A percentile compares a stretch with the other conserved stretches of the same genome.
Conservation (phyloP, 2,888 invertebrate genomes). For the Teleogryllus oceanicus region DNA sequence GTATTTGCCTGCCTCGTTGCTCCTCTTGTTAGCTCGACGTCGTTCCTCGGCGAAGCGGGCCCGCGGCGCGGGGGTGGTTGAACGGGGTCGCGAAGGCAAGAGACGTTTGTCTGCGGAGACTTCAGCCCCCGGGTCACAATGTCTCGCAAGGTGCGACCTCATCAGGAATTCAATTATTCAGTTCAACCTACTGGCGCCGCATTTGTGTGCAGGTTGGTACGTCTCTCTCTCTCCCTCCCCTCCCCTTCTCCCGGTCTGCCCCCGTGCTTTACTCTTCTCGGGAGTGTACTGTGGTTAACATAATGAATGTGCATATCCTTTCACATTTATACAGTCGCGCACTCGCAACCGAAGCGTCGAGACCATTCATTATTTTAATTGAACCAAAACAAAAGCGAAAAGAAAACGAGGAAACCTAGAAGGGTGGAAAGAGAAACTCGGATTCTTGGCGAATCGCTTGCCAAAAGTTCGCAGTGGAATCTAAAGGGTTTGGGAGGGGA, state of each 20-base stretch:
- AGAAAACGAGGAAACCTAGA: not conserved
- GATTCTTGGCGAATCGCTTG: too few relatives aligned
- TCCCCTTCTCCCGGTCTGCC: too few relatives aligned
- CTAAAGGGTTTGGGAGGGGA: too few relatives aligned
- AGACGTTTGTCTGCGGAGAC: too few relatives aligned
- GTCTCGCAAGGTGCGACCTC: slow-evolving; percentile 18
- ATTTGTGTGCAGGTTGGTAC: not conserved
- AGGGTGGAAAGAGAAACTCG: too few relatives aligned
- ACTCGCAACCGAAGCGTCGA: not conserved
- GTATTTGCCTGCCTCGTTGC: not conserved
- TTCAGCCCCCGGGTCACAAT: not conserved
- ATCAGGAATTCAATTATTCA: not conserved
- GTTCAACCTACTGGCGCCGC: not conserved
- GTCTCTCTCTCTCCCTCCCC: too few relatives aligned
- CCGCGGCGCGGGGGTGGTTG: too few relatives aligned
- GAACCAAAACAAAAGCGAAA: slow-evolving; percentile 18
- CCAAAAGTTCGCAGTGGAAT: too few relatives aligned
- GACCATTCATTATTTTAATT: slow-evolving; percentile 18
- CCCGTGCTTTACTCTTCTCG: not conserved
- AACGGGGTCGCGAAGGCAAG: too few relatives aligned
- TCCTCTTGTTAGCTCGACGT: not conserved
- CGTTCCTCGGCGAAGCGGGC: too few relatives aligned
- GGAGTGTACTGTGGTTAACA: not conserved
- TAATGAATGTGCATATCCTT: slow-evolving; percentile 9
- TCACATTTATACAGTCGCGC: not conserved